A percentile compares a stretch with the other conserved stretches of the same genome.
phyloP scores from a whole-genome alignment of 2,888 invertebrate genomes.

The Meteorus cinctellus region DNA sequence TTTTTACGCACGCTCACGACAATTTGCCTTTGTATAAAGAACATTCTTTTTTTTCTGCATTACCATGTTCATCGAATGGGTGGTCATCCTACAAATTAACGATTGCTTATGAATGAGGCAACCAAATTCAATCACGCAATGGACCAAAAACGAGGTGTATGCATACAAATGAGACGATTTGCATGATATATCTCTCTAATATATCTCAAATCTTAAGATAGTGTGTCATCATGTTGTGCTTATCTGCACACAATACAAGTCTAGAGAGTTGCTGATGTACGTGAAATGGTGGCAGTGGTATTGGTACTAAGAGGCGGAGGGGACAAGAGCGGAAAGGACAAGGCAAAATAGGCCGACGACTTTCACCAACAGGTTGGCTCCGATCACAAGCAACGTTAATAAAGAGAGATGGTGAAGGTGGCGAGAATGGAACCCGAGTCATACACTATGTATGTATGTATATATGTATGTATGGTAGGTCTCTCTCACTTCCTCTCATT shows the following conservation, averaged over 20 bases:
- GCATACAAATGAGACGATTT: too few species aligned
- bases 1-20: not conserved
- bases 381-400: not conserved
- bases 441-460: not conserved
- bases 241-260: too few species aligned
- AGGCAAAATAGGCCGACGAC: constrained; percentile 72
- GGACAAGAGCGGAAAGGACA: constrained; percentile 52
- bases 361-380: constrained; percentile 64
- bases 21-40: too few species aligned
- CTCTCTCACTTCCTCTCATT: not conserved
- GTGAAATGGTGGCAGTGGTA: not conserved
- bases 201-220: too few species aligned
- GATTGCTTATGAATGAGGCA: too few species aligned
- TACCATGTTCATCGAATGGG: too few species aligned
- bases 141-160: too few species aligned
- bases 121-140: not conserved
- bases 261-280: not conserved
- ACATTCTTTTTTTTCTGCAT: too few species aligned
- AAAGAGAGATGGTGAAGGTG: not conserved
- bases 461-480: not conserved
- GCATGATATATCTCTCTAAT: too few species aligned
- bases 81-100: too few species aligned
- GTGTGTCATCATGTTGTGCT: too few species aligned
- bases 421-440: not conserved
- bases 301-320: not conserved